These are phyloP conservation scores for Antechinus stuartii DNA, from an alignment of 2,113 vertebrate genomes.

Conservation along the genomic window DNA sequence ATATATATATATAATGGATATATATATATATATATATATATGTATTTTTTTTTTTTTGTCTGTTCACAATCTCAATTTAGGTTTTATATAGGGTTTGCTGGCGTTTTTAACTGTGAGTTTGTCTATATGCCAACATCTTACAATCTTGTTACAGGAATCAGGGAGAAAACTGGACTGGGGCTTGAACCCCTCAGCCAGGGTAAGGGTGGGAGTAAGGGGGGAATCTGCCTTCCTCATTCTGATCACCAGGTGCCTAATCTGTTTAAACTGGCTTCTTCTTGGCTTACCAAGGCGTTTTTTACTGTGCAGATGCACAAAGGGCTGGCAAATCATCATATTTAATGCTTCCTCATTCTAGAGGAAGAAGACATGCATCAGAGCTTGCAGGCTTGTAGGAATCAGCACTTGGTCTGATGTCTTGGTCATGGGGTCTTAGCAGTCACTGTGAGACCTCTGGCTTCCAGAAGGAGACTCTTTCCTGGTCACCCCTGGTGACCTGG, in stretches of 20 bases:
- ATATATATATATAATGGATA: not conserved
- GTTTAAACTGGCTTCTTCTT: not conserved
- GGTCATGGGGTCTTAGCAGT: no score
- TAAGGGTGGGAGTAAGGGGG: no score
- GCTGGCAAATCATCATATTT: not conserved
- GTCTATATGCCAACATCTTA: not conserved
- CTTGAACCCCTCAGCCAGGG: not conserved
- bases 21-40: no score
- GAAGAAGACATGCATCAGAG: not conserved
- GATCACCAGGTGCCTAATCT: not conserved
- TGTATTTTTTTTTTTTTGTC: not conserved
- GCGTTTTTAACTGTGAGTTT: not conserved
- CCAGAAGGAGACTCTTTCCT: no score
- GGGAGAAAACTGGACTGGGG: not conserved
- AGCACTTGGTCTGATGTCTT: no score
- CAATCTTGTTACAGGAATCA: not conserved
- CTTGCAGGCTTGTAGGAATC: no score
- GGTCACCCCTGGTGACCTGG: no score
- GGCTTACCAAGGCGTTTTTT: no score
- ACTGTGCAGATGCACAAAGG: not conserved
- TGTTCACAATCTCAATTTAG: not conserved
- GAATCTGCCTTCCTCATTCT: not conserved
- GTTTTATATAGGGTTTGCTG: not conserved
- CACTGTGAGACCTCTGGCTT: no score
- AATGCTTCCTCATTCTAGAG: not conserved